Conservation (phyloP, 2,113 vertebrate genomes). For the Jacana jacana region DNA sequence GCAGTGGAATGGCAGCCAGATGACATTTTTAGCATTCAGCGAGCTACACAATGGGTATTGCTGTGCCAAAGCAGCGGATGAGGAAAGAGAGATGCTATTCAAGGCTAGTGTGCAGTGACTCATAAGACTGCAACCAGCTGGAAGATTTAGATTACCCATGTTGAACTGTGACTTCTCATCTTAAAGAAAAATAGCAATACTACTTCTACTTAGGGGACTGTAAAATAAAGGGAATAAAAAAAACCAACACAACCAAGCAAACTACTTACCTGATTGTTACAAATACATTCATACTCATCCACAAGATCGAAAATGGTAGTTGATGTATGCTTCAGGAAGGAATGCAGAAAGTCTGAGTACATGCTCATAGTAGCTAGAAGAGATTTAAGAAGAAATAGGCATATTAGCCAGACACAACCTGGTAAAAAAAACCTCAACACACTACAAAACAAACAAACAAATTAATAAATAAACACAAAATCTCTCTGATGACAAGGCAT, state of each 20-base stretch:
- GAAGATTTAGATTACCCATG: not conserved
- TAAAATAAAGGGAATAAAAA: not conserved
- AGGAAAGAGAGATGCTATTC: not conserved
- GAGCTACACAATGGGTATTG: not conserved
- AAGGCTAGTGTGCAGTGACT: not conserved
- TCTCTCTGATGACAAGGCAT: not conserved
- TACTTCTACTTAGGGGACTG: not conserved
- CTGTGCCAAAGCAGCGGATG: not conserved
- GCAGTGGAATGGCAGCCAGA: not conserved
- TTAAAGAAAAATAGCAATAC: not conserved
- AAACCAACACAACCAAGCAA: not conserved
- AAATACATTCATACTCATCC: slow-evolving; percentile 89
- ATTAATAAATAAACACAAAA: no score
- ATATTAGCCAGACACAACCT: not conserved
- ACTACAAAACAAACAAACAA: not conserved
- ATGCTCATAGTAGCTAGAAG: slow-evolving; percentile 88
- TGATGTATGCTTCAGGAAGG: slow-evolving; percentile 88
- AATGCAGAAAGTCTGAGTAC: slow-evolving; percentile 89
- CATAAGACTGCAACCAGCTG: not conserved
- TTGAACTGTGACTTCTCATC: not conserved
- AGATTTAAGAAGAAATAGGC: not conserved
- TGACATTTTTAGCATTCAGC: not conserved
- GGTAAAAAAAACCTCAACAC: not conserved
- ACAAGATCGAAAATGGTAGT: slow-evolving; percentile 91
- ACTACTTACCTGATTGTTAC: slow-evolving; percentile 82